Conservation (phyloP, 2,113 vertebrate genomes). For the Xiphophorus maculatus region DNA sequence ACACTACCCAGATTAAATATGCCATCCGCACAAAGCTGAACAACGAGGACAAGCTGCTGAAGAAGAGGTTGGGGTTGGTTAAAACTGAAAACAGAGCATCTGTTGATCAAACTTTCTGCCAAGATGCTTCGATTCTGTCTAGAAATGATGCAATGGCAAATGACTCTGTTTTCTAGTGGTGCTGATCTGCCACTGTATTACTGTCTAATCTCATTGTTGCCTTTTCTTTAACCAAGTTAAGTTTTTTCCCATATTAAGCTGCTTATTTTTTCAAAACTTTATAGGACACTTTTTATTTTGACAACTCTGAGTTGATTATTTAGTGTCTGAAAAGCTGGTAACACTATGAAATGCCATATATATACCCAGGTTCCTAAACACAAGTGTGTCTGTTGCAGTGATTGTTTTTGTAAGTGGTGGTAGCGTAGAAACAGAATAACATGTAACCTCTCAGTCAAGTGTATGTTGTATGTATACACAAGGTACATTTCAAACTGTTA, state of each 20-base stretch:
- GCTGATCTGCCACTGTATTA: constrained; percentile 15
- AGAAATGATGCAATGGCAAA: constrained; percentile 35
- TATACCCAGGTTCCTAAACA: constrained; percentile 2
- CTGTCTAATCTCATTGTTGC: constrained; percentile 26
- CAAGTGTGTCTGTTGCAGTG: background rate
- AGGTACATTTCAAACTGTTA: constrained; percentile 2
- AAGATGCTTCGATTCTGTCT: constrained; percentile 47
- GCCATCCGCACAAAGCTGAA: constrained; percentile 78
- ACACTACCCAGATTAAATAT: constrained; percentile 71
- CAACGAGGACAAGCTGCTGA: constrained; percentile 78
- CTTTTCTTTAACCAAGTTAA: constrained; percentile 22
- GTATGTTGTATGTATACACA: constrained; percentile 14
- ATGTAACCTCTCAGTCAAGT: constrained; percentile 1
- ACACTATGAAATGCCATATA: constrained; percentile 9
- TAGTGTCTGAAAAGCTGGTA: background rate
- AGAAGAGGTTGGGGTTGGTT: constrained; percentile 72
- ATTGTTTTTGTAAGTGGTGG: constrained; percentile 11
- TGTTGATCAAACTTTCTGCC: constrained; percentile 44
- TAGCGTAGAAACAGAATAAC: constrained; percentile 5
- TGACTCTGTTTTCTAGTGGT: constrained; percentile 47
- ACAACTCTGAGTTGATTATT: background rate
- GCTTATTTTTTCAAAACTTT: constrained; percentile 11
- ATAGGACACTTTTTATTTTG: constrained; percentile 21
- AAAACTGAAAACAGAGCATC: constrained; percentile 62
- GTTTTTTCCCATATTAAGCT: background rate